Evolutionary conservation across 2,113 vertebrate genomes (phyloP).

Genomic region (Spea multiplicata): DNA sequence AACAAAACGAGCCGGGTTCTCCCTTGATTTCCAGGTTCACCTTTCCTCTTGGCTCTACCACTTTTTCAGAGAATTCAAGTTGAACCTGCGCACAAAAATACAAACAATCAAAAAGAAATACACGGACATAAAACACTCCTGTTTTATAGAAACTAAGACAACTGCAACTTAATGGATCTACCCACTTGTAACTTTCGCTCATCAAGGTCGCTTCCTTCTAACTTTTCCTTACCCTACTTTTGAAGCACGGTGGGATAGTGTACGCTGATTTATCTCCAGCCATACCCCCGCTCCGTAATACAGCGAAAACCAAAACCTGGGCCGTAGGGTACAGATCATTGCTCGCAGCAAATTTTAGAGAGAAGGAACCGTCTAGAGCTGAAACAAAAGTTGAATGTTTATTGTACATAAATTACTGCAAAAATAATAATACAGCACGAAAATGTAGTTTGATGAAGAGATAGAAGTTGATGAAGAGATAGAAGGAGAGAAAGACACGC

Average conservation of each 20-base stretch:
- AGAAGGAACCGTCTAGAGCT: constrained; percentile 59
- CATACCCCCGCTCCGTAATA: constrained; percentile 57
- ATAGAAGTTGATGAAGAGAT: not conserved
- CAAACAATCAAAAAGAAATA: no score
- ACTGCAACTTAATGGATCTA: not conserved
- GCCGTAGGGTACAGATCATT: constrained; percentile 50
- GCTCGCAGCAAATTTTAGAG: constrained; percentile 38
- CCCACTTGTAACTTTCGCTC: no score
- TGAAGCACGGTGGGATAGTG: constrained; percentile 51
- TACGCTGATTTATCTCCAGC: constrained; percentile 54
- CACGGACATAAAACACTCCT: no score
- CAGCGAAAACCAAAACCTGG: constrained; percentile 48
- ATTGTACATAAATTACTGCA: not conserved
- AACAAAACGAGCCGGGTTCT: constrained; percentile 58
- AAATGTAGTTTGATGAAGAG: not conserved
- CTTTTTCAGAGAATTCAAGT: constrained; percentile 53
- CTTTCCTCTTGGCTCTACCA: constrained; percentile 45
- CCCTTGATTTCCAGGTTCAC: constrained; percentile 54
- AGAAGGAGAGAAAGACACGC: no score
- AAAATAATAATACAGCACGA: not conserved
- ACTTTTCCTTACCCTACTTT: constrained; percentile 49
- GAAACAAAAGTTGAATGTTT: not conserved
- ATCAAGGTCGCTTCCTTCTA: not conserved
- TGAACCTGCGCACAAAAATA: constrained; percentile 48
- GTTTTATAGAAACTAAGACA: not conserved